Conservation (phyloP, 2,888 invertebrate genomes). For the Cynaeus angustus region DNA sequence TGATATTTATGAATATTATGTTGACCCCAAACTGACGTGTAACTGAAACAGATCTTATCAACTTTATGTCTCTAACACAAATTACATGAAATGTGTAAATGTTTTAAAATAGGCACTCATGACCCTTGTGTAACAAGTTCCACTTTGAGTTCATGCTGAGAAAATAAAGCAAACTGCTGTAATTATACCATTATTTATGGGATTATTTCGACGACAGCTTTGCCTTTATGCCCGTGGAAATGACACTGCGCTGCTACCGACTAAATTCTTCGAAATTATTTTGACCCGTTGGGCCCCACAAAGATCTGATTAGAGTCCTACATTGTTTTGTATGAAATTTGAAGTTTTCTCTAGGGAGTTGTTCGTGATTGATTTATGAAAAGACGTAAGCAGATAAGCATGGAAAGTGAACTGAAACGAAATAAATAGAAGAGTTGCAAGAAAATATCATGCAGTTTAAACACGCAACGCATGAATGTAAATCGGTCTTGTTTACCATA, state of each 20-base stretch:
- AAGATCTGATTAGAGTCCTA: neutral
- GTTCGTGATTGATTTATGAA: constrained; percentile 38
- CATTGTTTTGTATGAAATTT: neutral
- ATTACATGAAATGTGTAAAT: constrained; percentile 57
- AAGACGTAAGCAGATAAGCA: constrained; percentile 41
- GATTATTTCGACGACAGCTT: constrained; percentile 38
- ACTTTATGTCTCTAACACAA: constrained; percentile 56
- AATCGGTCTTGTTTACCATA: constrained; percentile 56
- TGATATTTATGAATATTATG: constrained; percentile 34
- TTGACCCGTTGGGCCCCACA: neutral
- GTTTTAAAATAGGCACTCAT: constrained; percentile 56
- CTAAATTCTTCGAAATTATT: constrained; percentile 2
- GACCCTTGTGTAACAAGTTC: constrained; percentile 59
- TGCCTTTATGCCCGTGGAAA: neutral
- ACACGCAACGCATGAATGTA: constrained; percentile 57
- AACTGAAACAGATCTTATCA: constrained; percentile 57
- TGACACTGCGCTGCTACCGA: neutral
- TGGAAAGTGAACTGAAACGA: constrained; percentile 46
- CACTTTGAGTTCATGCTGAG: constrained; percentile 55
- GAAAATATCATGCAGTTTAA: constrained; percentile 52
- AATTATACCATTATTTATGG: constrained; percentile 47
- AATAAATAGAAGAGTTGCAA: constrained; percentile 53
- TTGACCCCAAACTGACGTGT: constrained; percentile 39
- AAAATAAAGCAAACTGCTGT: constrained; percentile 54
- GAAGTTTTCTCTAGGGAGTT: neutral